A percentile compares a stretch with the other conserved stretches of the same genome.
phyloP scores from a whole-genome alignment of 2,888 invertebrate species.

The Papilio gigon region DNA sequence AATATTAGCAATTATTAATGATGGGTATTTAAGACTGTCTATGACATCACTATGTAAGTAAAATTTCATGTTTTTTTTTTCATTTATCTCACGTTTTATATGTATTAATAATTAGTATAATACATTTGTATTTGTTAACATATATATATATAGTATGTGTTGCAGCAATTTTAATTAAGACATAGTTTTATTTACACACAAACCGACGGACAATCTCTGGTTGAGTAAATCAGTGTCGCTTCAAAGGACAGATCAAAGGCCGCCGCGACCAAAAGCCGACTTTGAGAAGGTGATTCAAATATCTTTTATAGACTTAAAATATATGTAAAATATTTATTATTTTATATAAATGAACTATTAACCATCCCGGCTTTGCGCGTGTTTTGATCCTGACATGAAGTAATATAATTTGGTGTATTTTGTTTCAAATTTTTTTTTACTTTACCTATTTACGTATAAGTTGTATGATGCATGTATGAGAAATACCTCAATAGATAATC shows the following conservation, averaged over 20 bases:
- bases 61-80: too few species aligned
- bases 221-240: conserved; percentile 39
- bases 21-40: too few species aligned
- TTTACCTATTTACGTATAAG: too few species aligned
- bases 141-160: conserved; percentile 9
- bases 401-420: neutral
- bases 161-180: conserved; percentile 8
- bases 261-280: neutral
- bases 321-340: conserved; percentile 3
- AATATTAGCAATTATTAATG: too few species aligned
- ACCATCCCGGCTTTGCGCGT: neutral
- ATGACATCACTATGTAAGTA: too few species aligned
- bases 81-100: neutral
- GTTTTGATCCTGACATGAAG: neutral
- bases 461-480: too few species aligned
- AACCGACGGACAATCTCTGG: conserved; percentile 25
- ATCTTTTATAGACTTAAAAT: neutral
- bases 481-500: too few species aligned
- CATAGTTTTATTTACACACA: conserved; percentile 29
- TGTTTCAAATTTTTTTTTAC: too few species aligned
- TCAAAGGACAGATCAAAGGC: conserved; percentile 40
- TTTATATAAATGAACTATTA: neutral
- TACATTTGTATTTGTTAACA: too few species aligned
- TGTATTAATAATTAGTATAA: neutral
- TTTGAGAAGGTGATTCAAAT: conserved; percentile 28